phyloP scores from a whole-genome alignment of 1,140 invertebrate species.

The Nymphalis io region DNA sequence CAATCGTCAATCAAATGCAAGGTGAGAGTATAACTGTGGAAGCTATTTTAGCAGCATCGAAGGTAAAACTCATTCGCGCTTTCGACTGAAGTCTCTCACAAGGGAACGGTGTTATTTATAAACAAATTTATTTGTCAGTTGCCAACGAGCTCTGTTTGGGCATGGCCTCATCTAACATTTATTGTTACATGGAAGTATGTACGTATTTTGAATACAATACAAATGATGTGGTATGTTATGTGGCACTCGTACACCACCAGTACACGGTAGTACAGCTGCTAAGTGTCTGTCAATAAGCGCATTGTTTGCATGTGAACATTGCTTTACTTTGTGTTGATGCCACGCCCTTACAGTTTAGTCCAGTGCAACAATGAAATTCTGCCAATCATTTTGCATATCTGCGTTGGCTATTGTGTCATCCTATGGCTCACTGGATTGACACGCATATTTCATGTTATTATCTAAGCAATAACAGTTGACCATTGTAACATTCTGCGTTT shows the following conservation, averaged over 20 bases:
- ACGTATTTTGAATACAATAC: slow-evolving; percentile 50
- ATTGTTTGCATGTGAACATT: slow-evolving; percentile 49
- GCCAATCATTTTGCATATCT: slow-evolving; percentile 44
- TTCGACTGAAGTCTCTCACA: slow-evolving; percentile 76
- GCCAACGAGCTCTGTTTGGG: slow-evolving; percentile 62
- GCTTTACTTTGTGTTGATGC: slow-evolving; percentile 46
- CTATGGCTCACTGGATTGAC: slow-evolving; percentile 14
- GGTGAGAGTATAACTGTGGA: slow-evolving; percentile 75
- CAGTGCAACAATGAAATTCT: slow-evolving; percentile 46
- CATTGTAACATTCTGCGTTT: not conserved
- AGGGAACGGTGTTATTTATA: slow-evolving; percentile 74
- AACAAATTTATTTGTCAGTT: slow-evolving; percentile 72
- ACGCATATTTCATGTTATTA: slow-evolving; percentile 8
- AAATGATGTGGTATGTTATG: slow-evolving; percentile 40
- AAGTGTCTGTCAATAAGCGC: slow-evolving; percentile 43
- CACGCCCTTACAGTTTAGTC: slow-evolving; percentile 49
- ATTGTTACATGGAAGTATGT: slow-evolving; percentile 43
- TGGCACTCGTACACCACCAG: slow-evolving; percentile 30
- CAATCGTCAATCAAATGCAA: slow-evolving; percentile 80
- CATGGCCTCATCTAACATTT: slow-evolving; percentile 49
- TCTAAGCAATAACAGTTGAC: not conserved
- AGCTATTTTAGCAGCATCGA: slow-evolving; percentile 79
- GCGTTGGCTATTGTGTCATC: slow-evolving; percentile 24
- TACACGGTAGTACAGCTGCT: slow-evolving; percentile 42
- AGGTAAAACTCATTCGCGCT: slow-evolving; percentile 78